Percentiles rank a stretch among this genome's conserved stretches.
Evolutionary conservation across 2,797 vertebrate species (phyloP).

Genomic region (Girardinus metallicus): DNA sequence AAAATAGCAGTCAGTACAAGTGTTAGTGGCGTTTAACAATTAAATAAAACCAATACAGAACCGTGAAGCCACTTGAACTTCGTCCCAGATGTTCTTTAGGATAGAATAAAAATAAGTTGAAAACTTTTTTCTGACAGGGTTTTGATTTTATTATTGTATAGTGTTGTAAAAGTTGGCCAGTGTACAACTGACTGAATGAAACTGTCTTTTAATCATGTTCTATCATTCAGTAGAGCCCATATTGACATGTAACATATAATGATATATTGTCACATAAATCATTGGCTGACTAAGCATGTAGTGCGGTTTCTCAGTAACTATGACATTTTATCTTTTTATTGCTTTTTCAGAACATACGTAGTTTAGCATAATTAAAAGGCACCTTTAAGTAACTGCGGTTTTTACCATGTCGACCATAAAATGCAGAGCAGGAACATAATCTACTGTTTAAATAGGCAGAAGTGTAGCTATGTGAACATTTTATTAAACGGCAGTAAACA

Average conservation of each 20-base stretch:
- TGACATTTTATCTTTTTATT: background rate
- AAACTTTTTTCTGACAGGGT: background rate
- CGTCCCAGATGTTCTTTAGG: background rate
- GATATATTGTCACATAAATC: background rate
- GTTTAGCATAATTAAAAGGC: background rate
- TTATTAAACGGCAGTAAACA: background rate
- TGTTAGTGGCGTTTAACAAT: background rate
- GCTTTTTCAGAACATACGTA: background rate
- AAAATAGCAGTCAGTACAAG: background rate
- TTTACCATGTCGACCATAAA: background rate
- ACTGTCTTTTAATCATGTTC: background rate
- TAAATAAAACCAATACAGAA: background rate
- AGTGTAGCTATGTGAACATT: background rate
- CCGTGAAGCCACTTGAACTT: background rate
- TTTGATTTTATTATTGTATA: background rate
- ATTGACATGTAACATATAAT: background rate
- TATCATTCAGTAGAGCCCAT: background rate
- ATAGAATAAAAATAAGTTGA: background rate
- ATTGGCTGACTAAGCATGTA: background rate
- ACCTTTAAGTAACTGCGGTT: background rate
- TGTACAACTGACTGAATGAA: background rate
- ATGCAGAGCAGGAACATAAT: background rate
- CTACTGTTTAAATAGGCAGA: background rate
- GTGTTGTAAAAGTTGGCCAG: background rate
- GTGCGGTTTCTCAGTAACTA: background rate